These are phyloP conservation scores for Phacellophora camtschatica DNA, from an alignment of 30 jellyfish, hydroid and myxozoan genomes.

Conservation along the genomic window DNA sequence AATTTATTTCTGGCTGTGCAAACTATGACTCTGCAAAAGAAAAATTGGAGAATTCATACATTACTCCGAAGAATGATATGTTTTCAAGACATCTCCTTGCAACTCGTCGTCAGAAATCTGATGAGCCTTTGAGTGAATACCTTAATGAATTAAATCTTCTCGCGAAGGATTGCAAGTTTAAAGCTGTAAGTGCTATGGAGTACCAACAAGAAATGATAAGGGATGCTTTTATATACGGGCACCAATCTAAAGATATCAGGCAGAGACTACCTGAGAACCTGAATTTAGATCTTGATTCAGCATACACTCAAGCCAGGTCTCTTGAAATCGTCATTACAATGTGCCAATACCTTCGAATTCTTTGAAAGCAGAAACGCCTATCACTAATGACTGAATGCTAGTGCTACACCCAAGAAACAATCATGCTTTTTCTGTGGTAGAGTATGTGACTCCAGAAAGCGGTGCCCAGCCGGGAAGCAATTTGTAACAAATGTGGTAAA, in stretches of 20 bases:
- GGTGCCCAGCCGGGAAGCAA: no score
- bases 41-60: background rate
- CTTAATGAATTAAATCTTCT: conserved; percentile 36
- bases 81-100: conserved; percentile 24
- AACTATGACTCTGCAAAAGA: conserved; percentile 31
- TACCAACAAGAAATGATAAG: conserved; percentile 48
- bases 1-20: conserved; percentile 20
- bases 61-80: conserved; percentile 25
- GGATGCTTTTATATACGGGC: conserved; percentile 70
- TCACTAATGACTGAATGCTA: no score
- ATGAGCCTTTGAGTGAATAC: conserved; percentile 49
- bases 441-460: no score
- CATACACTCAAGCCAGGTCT: conserved; percentile 52
- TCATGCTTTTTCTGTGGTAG: no score
- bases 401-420: no score
- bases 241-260: conserved; percentile 29
- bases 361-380: no score
- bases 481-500: no score
- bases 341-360: no score
- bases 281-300: conserved; percentile 40
- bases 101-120: conserved; percentile 42
- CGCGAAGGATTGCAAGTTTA: conserved; percentile 67
- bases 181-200: conserved; percentile 36
- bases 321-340: no score
- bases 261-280: conserved; percentile 65